Base-by-base conservation (phyloP, 2,797 vertebrate species). In the Tragelaphus oryx region DNA sequence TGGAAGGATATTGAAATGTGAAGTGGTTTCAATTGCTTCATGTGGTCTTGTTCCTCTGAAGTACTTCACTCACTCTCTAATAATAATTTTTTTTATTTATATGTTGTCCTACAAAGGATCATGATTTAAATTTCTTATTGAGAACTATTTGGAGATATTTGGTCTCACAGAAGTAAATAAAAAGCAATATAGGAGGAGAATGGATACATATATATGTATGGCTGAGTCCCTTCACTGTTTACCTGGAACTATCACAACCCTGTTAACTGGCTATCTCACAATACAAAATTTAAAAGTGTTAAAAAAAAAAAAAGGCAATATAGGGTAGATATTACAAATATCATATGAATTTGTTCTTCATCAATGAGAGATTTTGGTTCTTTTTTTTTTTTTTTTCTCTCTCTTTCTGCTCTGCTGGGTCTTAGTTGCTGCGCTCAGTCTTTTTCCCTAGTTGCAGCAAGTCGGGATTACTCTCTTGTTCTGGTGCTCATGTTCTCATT, bases 21-120 rank as follows among this genome's bases (percentile, higher is more conserved):
- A 87, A 93, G 44, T 93, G 74, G 16, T 87, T 96, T 84, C 76
- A 59, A 68, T 83, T 88, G 93, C 44, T 37, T 52, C 62, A 30
- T 13, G 9, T 46, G 5, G 7, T 76, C 82, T 84, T 95, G 28
- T n/a, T 95, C 30, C 54, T 76, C 28, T 81, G 78, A 81, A 75
- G 94, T 57, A 74, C 52, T 26, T 94, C 4, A 8, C 10, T 94
- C n/a, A 71, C 44, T 17, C 46, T 94, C 44, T 37, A 62, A 87
- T 8, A 85, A 76, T 82, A 79, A 48, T 12, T 54, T 12, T 12
- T 28, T 20, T 87, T 71, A 46, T 74, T 71, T 74, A 17, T 17
- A 75, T 55, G 3, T 75, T 93, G 8, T 17, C 91, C 37, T 95
- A 85, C 75, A 81, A 91, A 96, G 44, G 4, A 55, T 71, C 28